These are phyloP conservation scores for Lytechinus pictus DNA, from an alignment of 35 echinoderm and acorn worm genomes.

Conservation along the genomic window DNA sequence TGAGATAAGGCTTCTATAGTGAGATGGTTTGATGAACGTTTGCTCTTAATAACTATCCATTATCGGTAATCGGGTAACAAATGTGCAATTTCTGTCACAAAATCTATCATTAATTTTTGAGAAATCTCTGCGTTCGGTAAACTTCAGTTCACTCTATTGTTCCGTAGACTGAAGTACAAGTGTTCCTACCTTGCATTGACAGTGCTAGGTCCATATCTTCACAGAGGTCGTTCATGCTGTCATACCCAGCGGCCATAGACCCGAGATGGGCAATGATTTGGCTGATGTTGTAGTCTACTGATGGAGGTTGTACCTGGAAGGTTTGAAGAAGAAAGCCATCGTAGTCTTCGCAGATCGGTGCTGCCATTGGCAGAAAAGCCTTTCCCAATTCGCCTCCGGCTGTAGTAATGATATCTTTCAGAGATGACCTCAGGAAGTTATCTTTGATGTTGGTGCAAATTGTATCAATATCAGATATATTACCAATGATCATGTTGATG, in stretches of 20 bases:
- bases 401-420: not conserved
- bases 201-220: not conserved
- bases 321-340: not conserved
- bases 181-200: not conserved
- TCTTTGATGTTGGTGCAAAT: not conserved
- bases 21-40: too few species aligned
- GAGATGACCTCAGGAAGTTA: not conserved
- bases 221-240: not conserved
- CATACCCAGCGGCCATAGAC: not conserved
- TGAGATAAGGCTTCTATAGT: too few species aligned
- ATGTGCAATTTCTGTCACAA: too few species aligned
- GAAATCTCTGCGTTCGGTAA: too few species aligned
- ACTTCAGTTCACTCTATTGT: too few species aligned
- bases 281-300: not conserved
- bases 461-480: not conserved
- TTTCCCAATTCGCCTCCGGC: not conserved
- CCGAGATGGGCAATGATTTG: not conserved
- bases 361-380: not conserved
- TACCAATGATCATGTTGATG: not conserved
- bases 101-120: too few species aligned
- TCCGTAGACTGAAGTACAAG: too few species aligned
- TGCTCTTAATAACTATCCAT: too few species aligned
- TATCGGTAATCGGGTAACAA: too few species aligned
- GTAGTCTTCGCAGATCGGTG: not conserved
- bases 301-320: not conserved